A percentile compares a stretch with the other conserved stretches of the same genome.
phyloP scores from a whole-genome alignment of 2,888 invertebrate species.

The Alloplasta piceator region DNA sequence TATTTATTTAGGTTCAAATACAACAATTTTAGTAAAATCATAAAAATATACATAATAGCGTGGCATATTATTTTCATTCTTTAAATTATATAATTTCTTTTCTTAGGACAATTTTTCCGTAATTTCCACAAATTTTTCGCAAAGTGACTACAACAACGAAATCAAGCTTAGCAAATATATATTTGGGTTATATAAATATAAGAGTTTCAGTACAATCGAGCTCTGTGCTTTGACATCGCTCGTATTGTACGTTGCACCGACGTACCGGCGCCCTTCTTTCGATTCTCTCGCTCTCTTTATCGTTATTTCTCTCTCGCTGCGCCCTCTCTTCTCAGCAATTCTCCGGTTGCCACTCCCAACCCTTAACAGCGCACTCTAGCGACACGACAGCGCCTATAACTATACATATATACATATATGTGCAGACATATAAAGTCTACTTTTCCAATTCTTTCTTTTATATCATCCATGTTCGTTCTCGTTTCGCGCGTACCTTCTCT shows the following conservation, averaged over 20 bases:
- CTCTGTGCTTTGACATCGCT: constrained; percentile 51
- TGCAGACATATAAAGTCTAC: not conserved
- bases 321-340: constrained; percentile 20
- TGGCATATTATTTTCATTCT: too few species aligned
- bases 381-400: constrained; percentile 4
- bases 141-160: too few species aligned
- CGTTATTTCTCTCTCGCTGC: not conserved
- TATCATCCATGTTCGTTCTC: constrained; percentile 43
- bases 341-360: constrained; percentile 22
- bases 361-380: constrained; percentile 17
- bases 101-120: too few species aligned
- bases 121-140: too few species aligned
- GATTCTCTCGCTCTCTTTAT: constrained; percentile 23
- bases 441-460: constrained; percentile 23
- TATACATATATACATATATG: not conserved
- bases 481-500: constrained; percentile 32
- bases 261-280: constrained; percentile 19
- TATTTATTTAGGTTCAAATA: too few species aligned
- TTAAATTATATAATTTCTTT: too few species aligned
- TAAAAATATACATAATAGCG: too few species aligned
- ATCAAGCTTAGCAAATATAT: not conserved
- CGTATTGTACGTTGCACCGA: constrained; percentile 7
- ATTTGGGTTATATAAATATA: not conserved
- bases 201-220: constrained; percentile 30
- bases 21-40: too few species aligned